Evolutionary conservation across 2,888 invertebrate genomes (phyloP).

Genomic region (Metacarcinus magister): DNA sequence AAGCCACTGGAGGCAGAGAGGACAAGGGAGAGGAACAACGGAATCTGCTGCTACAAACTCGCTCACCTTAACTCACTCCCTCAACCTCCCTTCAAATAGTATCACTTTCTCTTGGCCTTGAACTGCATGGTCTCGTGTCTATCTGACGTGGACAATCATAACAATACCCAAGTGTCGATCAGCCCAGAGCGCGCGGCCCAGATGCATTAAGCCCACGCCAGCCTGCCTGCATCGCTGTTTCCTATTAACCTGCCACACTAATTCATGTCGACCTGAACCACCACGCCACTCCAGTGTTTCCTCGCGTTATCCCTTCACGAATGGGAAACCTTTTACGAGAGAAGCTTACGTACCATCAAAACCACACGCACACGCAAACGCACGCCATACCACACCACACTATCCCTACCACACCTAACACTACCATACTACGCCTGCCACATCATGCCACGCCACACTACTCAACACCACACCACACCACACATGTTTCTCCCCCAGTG

Average conservation of each 20-base stretch:
- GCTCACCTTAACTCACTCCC: not conserved
- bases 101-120: not conserved
- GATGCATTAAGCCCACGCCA: not conserved
- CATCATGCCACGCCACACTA: not conserved
- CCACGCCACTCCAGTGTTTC: not conserved
- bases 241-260: conserved; percentile 23
- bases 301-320: not conserved
- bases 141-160: conserved; percentile 11
- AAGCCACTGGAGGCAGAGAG: not conserved
- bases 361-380: not conserved
- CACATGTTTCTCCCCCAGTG: conserved; percentile 11
- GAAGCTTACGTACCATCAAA: not conserved
- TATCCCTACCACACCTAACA: not conserved
- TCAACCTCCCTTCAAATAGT: not conserved
- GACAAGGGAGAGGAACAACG: not conserved
- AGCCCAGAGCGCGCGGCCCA: not conserved
- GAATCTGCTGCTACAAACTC: not conserved
- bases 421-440: not conserved
- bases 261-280: not conserved
- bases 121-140: not conserved
- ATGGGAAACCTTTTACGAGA: not conserved
- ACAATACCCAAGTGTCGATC: conserved; percentile 23
- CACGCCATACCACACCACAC: not conserved
- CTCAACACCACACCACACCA: conserved; percentile 4
- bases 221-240: not conserved